These are phyloP conservation scores for Mesocentrotus franciscanus DNA, from an alignment of 53 echinoderm and acorn worm genomes.

Conservation along the genomic window DNA sequence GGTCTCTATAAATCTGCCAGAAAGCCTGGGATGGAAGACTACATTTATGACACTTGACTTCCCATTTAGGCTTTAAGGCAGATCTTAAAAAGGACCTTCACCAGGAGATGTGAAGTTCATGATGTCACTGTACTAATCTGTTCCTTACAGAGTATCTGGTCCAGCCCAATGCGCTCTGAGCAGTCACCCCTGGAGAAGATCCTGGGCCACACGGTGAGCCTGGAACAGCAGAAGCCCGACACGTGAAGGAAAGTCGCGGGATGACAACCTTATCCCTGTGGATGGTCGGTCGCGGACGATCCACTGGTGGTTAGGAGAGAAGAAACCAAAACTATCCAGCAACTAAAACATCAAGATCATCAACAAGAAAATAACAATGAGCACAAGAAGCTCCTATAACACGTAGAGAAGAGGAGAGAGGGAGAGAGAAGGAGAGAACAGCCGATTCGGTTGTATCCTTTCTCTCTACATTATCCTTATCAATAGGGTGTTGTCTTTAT, in stretches of 20 bases:
- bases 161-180: conserved; percentile 84
- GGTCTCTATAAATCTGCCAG: no score
- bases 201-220: conserved; percentile 76
- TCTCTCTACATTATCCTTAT: background rate
- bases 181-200: conserved; percentile 91
- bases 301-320: conserved; percentile 10
- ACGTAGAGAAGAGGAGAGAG: conserved; percentile 28
- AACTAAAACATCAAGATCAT: conserved; percentile 48
- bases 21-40: no score
- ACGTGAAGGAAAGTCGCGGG: conserved; percentile 87
- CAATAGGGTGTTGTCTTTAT: background rate
- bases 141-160: conserved; percentile 92
- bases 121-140: background rate
- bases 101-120: no score
- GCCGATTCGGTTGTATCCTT: background rate
- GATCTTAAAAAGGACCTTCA: no score
- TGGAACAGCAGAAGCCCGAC: conserved; percentile 84
- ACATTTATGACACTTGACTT: no score
- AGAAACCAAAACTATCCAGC: conserved; percentile 19
- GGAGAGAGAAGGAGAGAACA: conserved; percentile 22
- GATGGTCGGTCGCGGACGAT: background rate
- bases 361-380: conserved; percentile 4
- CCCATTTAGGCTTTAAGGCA: no score
- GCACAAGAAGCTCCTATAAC: background rate
- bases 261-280: background rate